Evolutionary conservation across 2,888 invertebrate genomes (phyloP).

Genomic region (Entomobrya multifasciata): DNA sequence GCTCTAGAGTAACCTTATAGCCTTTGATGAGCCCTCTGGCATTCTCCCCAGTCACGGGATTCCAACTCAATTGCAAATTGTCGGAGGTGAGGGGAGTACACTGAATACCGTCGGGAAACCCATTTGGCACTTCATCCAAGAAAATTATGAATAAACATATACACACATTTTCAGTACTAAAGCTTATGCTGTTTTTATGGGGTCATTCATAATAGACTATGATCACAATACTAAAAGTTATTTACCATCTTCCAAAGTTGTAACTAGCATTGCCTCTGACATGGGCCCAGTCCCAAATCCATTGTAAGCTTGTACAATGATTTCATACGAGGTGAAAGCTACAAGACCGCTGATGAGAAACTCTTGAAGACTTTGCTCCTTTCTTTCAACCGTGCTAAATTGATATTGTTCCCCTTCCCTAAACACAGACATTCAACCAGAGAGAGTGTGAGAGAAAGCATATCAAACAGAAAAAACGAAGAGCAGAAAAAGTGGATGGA

Average conservation of each 20-base stretch:
- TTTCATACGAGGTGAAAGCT: slow-evolving; percentile 80
- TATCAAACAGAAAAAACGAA: not conserved
- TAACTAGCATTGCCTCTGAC: slow-evolving; percentile 79
- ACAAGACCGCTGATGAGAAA: slow-evolving; percentile 79
- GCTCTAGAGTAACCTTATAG: slow-evolving; percentile 79
- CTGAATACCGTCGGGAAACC: slow-evolving; percentile 81
- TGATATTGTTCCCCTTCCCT: slow-evolving; percentile 79
- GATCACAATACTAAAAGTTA: no score
- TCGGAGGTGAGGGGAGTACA: slow-evolving; percentile 81
- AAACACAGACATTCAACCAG: not conserved
- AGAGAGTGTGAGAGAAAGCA: not conserved
- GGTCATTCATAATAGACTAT: no score
- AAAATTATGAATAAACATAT: no score
- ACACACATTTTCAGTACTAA: no score
- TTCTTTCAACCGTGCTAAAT: slow-evolving; percentile 77
- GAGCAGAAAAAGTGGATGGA: not conserved
- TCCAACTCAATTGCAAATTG: slow-evolving; percentile 81
- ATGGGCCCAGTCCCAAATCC: slow-evolving; percentile 80
- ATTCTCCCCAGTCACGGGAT: slow-evolving; percentile 81
- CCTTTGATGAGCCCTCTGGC: slow-evolving; percentile 82
- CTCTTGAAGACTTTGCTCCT: slow-evolving; percentile 73
- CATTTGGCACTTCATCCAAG: slow-evolving; percentile 82
- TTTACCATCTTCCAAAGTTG: slow-evolving; percentile 78
- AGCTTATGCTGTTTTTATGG: no score
- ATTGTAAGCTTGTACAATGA: slow-evolving; percentile 81